These are phyloP conservation scores for Nixonia krombeini DNA, from an alignment of 1,140 invertebrate species.

Conservation along the genomic window DNA sequence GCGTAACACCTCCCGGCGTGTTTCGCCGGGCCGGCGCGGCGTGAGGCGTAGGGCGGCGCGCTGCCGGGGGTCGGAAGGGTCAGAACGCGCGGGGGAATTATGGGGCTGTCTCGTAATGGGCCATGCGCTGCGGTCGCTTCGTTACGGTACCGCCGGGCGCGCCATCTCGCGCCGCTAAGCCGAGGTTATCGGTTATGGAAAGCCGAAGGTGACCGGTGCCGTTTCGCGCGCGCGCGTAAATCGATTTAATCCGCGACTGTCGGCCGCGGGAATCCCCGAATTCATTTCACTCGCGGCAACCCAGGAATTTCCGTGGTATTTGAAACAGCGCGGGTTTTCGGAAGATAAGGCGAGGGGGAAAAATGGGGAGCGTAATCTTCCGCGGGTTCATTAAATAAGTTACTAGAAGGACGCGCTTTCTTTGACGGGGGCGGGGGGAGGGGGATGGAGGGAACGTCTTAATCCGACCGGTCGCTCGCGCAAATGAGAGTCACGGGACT, in stretches of 20 bases:
- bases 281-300: neutral
- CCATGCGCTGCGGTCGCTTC: constrained; percentile 43
- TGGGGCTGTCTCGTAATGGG: constrained; percentile 59
- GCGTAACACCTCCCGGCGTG: neutral
- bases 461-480: constrained; percentile 50
- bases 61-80: constrained; percentile 46
- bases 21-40: neutral
- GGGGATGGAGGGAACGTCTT: constrained; percentile 32
- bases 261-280: constrained; percentile 1
- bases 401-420: too few species aligned
- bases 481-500: constrained; percentile 43
- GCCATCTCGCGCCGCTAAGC: neutral
- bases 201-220: constrained; percentile 1
- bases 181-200: neutral
- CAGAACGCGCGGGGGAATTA: constrained; percentile 54
- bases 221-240: constrained; percentile 1
- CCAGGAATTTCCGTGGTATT: neutral
- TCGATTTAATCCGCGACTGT: constrained; percentile 7
- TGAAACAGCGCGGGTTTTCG: neutral
- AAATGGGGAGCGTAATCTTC: neutral
- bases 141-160: neutral
- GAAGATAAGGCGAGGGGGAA: neutral
- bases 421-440: too few species aligned
- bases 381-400: neutral
- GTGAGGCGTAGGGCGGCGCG: constrained; percentile 1